phyloP scores from a whole-genome alignment of 1,140 invertebrate species.

The Popillia japonica region DNA sequence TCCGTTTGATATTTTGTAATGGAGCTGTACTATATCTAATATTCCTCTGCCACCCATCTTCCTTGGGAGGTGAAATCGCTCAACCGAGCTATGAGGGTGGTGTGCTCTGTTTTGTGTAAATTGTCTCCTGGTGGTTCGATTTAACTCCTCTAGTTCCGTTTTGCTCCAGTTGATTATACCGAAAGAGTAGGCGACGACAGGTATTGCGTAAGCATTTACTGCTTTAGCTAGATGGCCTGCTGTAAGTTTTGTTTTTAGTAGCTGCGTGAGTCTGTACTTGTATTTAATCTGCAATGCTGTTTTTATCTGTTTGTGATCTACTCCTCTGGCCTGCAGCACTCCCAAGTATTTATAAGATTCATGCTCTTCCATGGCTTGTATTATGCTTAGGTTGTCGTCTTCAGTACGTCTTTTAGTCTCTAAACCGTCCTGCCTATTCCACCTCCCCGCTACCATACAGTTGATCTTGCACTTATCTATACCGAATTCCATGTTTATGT shows the following conservation, averaged over 20 bases:
- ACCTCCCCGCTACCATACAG: neutral
- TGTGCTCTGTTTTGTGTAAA: neutral
- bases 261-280: neutral
- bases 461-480: neutral
- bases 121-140: neutral
- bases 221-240: neutral
- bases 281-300: neutral
- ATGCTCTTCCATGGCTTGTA: neutral
- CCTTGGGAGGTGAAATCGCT: too few relatives aligned
- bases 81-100: constrained; percentile 1
- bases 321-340: too few relatives aligned
- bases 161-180: neutral
- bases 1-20: neutral
- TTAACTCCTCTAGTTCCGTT: constrained; percentile 8
- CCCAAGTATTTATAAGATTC: constrained; percentile 10
- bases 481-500: constrained; percentile 14
- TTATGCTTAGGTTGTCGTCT: neutral
- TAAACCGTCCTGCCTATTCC: neutral
- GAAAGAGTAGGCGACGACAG: neutral
- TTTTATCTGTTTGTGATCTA: neutral
- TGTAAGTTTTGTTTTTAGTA: neutral
- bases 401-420: neutral
- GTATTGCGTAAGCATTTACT: neutral
- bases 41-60: neutral
- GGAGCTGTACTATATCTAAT: neutral